Base-by-base conservation (phyloP, 2,888 invertebrate species). In the Nebria brevicollis region DNA sequence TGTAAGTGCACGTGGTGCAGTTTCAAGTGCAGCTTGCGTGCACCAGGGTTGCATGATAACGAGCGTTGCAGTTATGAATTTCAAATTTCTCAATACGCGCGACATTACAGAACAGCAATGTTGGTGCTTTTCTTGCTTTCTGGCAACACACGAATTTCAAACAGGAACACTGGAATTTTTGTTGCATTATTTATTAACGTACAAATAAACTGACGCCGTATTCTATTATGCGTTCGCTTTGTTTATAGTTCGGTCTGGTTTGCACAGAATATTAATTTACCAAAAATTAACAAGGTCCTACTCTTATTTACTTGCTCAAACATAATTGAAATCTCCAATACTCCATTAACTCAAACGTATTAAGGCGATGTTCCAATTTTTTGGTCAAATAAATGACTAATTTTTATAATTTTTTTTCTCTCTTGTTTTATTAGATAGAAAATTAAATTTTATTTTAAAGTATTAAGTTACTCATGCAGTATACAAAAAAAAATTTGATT, bases 21-120 rank as follows among this genome's bases (percentile, higher is more conserved):
- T 70, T 20, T 15, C 34, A 20, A 70, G 70, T 70, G 70, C 70
- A 25, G 34, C 34, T 70, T 34, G 70, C 70, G 70, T 70, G 70
- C 70, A 70, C 34, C 54, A 34, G 70, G 7, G 13, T 4, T 26
- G 70, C 70, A 54, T 54, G 54, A 54, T 54, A 70, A 70, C 70
- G 25, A 20, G 70, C 25, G 34, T 34, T 70, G 70, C 70, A 70
- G 70, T 20, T 70, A 70, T 70, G 70, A 70, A 70, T 70, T 70
- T 70, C 11, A 70, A 70, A 70, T 70, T 70, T 8, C 54, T 54
- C 54, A 54, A 54, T 11, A 2, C 54, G 54, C 54, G 54, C 54
- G 54, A 54, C 54, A 54, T 13, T 13, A 54, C 11, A 0, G 54
- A 54, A 54, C 54, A 54, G 8, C 20, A 11, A 11, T 1, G 54